A percentile compares a stretch with the other conserved stretches of the same genome.
Evolutionary conservation across 2,888 invertebrate genomes (phyloP).

Genomic region (Napeogenes sylphis): DNA sequence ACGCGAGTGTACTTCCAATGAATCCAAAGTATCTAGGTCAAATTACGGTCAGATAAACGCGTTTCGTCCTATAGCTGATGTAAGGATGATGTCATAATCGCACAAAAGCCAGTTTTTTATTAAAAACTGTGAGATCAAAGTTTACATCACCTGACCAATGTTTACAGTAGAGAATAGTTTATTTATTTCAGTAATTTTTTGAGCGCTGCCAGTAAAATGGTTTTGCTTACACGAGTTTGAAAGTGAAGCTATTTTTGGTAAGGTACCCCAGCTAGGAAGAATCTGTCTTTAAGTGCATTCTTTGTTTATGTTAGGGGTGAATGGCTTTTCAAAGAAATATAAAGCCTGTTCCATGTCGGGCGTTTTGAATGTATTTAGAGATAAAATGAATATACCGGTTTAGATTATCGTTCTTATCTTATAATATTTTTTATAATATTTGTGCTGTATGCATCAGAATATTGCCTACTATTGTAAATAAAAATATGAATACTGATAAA

Average conservation of each 20-base stretch:
- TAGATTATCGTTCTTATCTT: background rate
- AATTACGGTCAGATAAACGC: background rate
- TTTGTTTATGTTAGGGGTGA: slow-evolving; percentile 66
- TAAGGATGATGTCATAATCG: background rate
- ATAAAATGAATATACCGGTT: slow-evolving; percentile 16
- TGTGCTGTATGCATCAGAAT: too few relatives aligned
- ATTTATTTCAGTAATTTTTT: slow-evolving; percentile 31
- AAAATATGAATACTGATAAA: too few relatives aligned
- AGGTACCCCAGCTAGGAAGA: slow-evolving; percentile 51
- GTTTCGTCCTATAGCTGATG: background rate
- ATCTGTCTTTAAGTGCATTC: slow-evolving; percentile 59
- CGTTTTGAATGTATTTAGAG: slow-evolving; percentile 37
- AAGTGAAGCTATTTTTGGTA: slow-evolving; percentile 59
- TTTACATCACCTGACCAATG: slow-evolving; percentile 33
- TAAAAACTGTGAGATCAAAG: slow-evolving; percentile 12
- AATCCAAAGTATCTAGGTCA: slow-evolving; percentile 28
- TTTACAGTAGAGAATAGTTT: slow-evolving; percentile 28
- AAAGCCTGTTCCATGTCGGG: slow-evolving; percentile 48
- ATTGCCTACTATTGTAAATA: too few relatives aligned
- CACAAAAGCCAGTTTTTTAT: slow-evolving; percentile 7
- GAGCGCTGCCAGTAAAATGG: slow-evolving; percentile 16
- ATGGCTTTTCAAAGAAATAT: slow-evolving; percentile 53
- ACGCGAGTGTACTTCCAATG: slow-evolving; percentile 39
- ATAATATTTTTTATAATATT: too few relatives aligned
- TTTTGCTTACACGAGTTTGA: slow-evolving; percentile 28